These are phyloP conservation scores for Sigmodon hispidus DNA, from an alignment of 2,113 vertebrate species.

Conservation along the genomic window DNA sequence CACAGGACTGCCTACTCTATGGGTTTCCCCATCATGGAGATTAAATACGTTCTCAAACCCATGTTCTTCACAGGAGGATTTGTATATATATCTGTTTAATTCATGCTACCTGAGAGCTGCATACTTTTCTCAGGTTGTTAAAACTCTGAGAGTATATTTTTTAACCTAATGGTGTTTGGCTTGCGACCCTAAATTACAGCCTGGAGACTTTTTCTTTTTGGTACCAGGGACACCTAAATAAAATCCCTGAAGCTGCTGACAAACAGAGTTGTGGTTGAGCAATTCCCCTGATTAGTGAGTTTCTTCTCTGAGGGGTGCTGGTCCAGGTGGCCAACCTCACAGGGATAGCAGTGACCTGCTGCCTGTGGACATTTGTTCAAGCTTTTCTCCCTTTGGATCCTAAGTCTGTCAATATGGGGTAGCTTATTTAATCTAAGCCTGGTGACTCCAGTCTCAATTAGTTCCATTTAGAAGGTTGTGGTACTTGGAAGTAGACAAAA, in stretches of 20 bases:
- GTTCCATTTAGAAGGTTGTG: neutral
- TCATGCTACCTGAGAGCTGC: neutral
- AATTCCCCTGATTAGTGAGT: too few species aligned
- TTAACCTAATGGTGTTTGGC: neutral
- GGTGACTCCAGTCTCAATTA: conserved; percentile 8
- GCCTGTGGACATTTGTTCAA: neutral
- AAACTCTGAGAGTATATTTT: neutral
- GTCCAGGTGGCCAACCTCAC: neutral
- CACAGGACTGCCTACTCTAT: too few species aligned
- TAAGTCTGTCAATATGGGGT: neutral
- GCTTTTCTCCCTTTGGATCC: neutral
- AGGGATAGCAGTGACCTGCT: neutral
- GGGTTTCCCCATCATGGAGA: too few species aligned
- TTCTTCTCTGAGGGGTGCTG: neutral
- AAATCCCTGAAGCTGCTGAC: neutral
- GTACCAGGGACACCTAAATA: neutral
- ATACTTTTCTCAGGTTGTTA: neutral
- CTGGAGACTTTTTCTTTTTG: neutral
- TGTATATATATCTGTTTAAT: neutral
- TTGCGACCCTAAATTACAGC: neutral
- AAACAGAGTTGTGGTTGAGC: neutral
- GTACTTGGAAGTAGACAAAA: neutral
- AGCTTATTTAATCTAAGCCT: conserved; percentile 24
- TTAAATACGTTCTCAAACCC: conserved; percentile 16
- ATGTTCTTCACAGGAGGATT: neutral